A percentile compares a stretch with the other conserved stretches of the same genome.
Evolutionary conservation across 92 coral and sea anemone genomes (phyloP).

Genomic region (Parazoanthus swiftii): DNA sequence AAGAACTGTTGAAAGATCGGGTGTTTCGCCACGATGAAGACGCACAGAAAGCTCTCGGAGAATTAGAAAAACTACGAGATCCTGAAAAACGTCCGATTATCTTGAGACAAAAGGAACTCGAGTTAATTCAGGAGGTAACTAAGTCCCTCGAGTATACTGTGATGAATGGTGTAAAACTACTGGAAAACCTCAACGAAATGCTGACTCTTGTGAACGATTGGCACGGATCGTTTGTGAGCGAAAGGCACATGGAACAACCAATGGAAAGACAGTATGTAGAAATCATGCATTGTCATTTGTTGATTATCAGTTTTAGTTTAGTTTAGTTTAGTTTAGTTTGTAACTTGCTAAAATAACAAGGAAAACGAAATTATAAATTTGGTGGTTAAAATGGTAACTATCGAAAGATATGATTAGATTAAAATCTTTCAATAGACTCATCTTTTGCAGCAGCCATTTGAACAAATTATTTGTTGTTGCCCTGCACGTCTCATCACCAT

Average conservation of each 20-base stretch:
- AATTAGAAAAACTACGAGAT: neutral
- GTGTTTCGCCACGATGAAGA: neutral
- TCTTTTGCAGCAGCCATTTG: no score
- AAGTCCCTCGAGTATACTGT: neutral
- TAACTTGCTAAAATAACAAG: no score
- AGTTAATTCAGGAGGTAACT: neutral
- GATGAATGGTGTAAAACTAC: neutral
- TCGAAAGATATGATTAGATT: no score
- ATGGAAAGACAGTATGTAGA: neutral
- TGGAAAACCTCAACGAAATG: neutral
- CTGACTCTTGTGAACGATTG: neutral
- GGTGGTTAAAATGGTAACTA: no score
- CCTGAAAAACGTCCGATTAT: neutral
- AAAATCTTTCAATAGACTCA: no score
- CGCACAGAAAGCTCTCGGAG: neutral
- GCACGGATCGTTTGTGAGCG: neutral
- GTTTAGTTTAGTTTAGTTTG: no score
- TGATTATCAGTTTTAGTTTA: no score
- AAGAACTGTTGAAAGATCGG: neutral
- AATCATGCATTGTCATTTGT: no score
- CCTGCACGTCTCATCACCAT: no score
- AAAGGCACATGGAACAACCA: neutral
- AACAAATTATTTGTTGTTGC: no score
- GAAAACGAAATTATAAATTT: no score
- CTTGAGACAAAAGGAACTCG: neutral